Evolutionary conservation across 1,140 invertebrate species (phyloP).

Genomic region (Camponotus pennsylvanicus): DNA sequence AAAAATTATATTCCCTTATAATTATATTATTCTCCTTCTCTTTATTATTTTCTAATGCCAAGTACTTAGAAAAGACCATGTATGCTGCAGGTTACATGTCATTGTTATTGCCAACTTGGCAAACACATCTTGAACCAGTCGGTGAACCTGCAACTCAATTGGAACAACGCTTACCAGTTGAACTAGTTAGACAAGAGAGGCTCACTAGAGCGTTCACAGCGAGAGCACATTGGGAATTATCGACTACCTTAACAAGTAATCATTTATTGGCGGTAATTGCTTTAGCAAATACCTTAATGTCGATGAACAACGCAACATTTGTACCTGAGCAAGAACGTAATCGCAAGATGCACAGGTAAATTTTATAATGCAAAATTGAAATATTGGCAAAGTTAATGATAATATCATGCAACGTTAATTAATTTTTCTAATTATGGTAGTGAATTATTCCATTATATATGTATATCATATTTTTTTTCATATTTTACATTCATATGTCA

Average conservation of each 20-base stretch:
- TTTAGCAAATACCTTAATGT: constrained; percentile 98
- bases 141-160: constrained; percentile 84
- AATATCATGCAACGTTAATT: neutral
- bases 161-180: constrained; percentile 90
- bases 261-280: constrained; percentile 98
- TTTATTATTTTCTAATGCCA: neutral
- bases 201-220: constrained; percentile 94
- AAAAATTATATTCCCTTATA: neutral
- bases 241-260: constrained; percentile 97
- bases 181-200: constrained; percentile 91
- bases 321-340: constrained; percentile 93
- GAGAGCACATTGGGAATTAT: constrained; percentile 97
- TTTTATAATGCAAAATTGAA: constrained; percentile 1
- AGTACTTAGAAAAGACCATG: neutral
- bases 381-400: neutral
- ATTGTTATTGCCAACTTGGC: constrained; percentile 95
- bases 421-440: neutral
- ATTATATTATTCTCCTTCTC: too few relatives aligned
- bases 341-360: constrained; percentile 90
- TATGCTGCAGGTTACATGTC: constrained; percentile 93
- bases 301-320: constrained; percentile 98
- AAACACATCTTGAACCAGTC: constrained; percentile 87
- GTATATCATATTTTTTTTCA: neutral
- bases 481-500: neutral
- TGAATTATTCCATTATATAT: neutral